phyloP scores from a whole-genome alignment of 2,113 vertebrate genomes.

The Axis porcinus region DNA sequence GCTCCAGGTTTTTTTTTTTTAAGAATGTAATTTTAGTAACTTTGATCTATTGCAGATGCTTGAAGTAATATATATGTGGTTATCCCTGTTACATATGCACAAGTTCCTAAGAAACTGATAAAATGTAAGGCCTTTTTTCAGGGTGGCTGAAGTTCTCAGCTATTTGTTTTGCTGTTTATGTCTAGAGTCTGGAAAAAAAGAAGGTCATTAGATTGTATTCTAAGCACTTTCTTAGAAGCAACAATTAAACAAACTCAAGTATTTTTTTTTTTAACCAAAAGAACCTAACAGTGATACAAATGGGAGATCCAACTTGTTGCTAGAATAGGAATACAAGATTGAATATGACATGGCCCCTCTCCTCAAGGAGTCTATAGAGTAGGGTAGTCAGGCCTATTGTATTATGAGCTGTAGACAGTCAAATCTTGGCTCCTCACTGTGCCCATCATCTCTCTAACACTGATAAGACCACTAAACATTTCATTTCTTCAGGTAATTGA shows the following conservation, averaged over 20 bases:
- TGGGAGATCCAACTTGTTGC: neutral
- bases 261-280: neutral
- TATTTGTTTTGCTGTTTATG: slow-evolving; percentile 6
- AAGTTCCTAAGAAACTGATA: neutral
- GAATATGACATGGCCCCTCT: neutral
- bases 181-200: neutral
- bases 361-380: neutral
- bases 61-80: neutral
- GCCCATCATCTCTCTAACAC: neutral
- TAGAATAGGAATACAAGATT: neutral
- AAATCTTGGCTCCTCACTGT: neutral
- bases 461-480: neutral
- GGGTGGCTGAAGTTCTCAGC: neutral
- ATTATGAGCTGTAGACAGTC: neutral
- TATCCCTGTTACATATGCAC: neutral
- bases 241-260: neutral
- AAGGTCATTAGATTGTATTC: neutral
- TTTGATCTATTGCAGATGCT: neutral
- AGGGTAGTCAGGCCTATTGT: neutral
- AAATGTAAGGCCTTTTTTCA: neutral
- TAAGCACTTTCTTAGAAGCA: neutral
- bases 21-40: neutral
- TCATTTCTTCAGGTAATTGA: slow-evolving; percentile 43
- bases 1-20: neutral
- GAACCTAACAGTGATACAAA: neutral